Evolutionary conservation across 23 tunicate species (phyloP), one percentile per base, ranked within the genome.

Genomic region (Trididemnum clinides): DNA sequence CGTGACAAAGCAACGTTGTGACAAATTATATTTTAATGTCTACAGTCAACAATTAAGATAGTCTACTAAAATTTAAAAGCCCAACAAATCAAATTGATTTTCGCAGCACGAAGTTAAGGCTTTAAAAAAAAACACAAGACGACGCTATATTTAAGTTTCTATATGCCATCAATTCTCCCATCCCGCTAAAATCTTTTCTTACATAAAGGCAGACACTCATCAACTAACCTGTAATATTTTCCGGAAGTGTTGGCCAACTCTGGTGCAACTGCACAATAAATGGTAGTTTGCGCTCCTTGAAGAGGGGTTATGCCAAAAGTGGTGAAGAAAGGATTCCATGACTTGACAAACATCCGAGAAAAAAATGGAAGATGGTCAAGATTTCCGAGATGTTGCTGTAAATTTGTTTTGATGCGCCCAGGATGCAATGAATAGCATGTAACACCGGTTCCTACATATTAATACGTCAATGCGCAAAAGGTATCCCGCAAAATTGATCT

Each of bases 351-450:
- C n/a, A 63, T 10, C n/a, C 22, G 12, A 10, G 26, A 25, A 25
- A 63, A 10, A 63, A 63, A 63, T 6, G 77, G n/a, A 28, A 70
- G 7, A 5, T 70, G 77, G 31, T 33, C 71, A 23, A 38, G 12
- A 29, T 70, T 72, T 0, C 34, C 31, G 50, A 87, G 64, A 33
- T 92, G 89, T 12, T 86, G 71, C 20, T 82, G 84, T 20, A 92
- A 78, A 20, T 88, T 87, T 0, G 97, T 87, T 18, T 32, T 64
- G 0, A 92, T 92, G 44, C 83, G 30, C 1, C 97, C 97, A 65
- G 97, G 97, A 71, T 92, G 97, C 39, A 92, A 7, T 15, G 82
- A 33, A 57, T 92, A 87, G 86, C 89, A 83, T 1, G 92, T 82
- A 0, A 92, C 89, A 22, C 89, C 92, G 12, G 92, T 92, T 23